Evolutionary conservation across 1,140 invertebrate species (phyloP), one percentile per base, ranked within the genome.

Genomic region (Popillia japonica): DNA sequence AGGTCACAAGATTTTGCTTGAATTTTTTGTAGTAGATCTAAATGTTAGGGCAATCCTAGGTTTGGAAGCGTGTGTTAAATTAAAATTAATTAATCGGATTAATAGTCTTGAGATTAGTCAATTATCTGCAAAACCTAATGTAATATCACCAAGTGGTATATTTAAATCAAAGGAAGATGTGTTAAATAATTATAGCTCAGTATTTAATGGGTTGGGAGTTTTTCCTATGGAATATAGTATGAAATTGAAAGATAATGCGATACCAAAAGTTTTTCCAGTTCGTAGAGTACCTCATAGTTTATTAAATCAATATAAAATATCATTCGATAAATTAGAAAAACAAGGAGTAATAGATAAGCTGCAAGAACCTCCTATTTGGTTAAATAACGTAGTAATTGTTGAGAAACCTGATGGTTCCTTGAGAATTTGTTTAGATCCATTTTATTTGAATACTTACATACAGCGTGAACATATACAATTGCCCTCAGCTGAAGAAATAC

Each of bases 251-350:
- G 9, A 44, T 44, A 7, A n/a, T 44, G 42, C 42, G 9, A n/a
- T 44, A 11, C 42, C 42, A 11, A 44, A 44, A 44, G 9, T 44
- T 44, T 44, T 44, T 44, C 42, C 42, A 44, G 42, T n/a, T 44
- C 9, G 42, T 44, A 64, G 59, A 64, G 9, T 64, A 64, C 59
- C 59, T 64, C 14, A 64, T 64, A 64, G n/a, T 64, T 64, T 64
- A 22, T 22, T 64, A n/a, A 22, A 64, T 64, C n/a, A 48, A 48
- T 48, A 48, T 48, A 48, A 48, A n/a, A 22, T 64, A 64, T 9
- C 20, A 64, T 64, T 64, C 1, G 22, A 64, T 64, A 64, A 22
- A 11, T n/a, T 64, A n/a, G 59, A 64, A 64, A 64, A 64, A n/a
- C 59, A 64, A 64, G n/a, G 59, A 48, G 44, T 48, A 17, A n/a